phyloP scores from a whole-genome alignment of 1,140 invertebrate genomes.

The Caerostris extrusa region DNA sequence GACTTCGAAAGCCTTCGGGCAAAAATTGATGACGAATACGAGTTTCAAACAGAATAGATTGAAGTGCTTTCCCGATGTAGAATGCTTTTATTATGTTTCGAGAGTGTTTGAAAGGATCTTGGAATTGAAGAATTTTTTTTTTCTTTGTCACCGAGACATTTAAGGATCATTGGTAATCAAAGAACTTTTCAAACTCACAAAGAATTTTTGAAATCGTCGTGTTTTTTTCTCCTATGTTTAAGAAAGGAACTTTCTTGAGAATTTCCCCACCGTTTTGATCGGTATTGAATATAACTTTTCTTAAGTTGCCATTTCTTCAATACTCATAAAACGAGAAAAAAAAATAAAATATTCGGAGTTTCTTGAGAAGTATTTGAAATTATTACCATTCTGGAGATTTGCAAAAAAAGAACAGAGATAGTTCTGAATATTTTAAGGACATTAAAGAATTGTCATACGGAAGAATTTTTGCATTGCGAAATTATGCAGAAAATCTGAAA shows the following conservation, averaged over 20 bases:
- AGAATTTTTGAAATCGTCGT: background rate
- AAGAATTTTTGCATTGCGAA: too few species aligned
- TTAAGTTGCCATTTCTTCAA: background rate
- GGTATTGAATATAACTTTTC: background rate
- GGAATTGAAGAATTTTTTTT: constrained; percentile 17
- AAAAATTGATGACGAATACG: constrained; percentile 53
- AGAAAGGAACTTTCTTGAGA: background rate
- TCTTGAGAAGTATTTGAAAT: background rate
- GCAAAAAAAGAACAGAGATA: background rate
- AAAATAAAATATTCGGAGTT: background rate
- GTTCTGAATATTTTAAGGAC: too few species aligned
- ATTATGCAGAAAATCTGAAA: too few species aligned
- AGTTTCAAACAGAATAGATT: constrained; percentile 18
- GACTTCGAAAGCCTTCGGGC: constrained; percentile 18
- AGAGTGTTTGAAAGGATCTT: constrained; percentile 9
- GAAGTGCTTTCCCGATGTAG: constrained; percentile 43
- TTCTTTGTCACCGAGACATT: background rate
- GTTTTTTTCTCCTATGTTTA: background rate
- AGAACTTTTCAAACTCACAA: background rate
- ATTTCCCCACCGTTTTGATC: background rate
- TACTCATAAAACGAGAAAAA: too few species aligned
- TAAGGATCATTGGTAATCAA: background rate
- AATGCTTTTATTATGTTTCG: constrained; percentile 43
- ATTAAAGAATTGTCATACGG: too few species aligned
- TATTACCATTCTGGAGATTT: background rate